Evolutionary conservation across 2,888 invertebrate species (phyloP).

Genomic region (Melinaea marsaeus): DNA sequence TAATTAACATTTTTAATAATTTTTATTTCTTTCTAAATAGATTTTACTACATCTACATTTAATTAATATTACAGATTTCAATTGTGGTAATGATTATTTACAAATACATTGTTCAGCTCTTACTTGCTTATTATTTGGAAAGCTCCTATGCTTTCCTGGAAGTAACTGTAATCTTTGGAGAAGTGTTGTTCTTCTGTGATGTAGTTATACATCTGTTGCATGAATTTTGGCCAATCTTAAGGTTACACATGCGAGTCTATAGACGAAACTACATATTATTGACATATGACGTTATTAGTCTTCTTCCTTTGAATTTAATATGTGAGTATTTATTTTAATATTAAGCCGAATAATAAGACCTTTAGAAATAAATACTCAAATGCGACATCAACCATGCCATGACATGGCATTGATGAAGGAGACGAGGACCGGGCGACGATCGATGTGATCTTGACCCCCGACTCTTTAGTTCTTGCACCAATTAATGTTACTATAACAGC

Average conservation of each 20-base stretch:
- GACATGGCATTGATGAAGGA: no score
- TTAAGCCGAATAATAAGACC: not conserved
- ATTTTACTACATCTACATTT: not conserved
- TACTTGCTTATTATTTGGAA: conserved; percentile 50
- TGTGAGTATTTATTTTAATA: conserved; percentile 46
- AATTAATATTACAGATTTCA: conserved; percentile 43
- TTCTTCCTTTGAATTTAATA: conserved; percentile 45
- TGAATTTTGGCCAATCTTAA: conserved; percentile 53
- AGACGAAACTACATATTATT: conserved; percentile 45
- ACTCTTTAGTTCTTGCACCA: no score
- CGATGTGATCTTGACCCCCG: no score
- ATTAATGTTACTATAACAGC: no score
- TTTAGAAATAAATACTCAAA: no score
- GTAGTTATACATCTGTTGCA: conserved; percentile 52
- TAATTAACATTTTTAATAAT: not conserved
- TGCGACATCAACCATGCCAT: no score
- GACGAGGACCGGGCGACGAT: no score
- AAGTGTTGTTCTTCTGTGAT: conserved; percentile 48
- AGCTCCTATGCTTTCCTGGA: conserved; percentile 35
- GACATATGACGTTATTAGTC: conserved; percentile 47
- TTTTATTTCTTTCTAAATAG: not conserved
- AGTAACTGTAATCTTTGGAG: conserved; percentile 38
- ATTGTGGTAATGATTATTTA: conserved; percentile 47
- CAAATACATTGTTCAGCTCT: conserved; percentile 48
- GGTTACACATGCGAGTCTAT: conserved; percentile 52